Conservation (phyloP, 2,797 vertebrate species). For the Eidolon dupreanum region DNA sequence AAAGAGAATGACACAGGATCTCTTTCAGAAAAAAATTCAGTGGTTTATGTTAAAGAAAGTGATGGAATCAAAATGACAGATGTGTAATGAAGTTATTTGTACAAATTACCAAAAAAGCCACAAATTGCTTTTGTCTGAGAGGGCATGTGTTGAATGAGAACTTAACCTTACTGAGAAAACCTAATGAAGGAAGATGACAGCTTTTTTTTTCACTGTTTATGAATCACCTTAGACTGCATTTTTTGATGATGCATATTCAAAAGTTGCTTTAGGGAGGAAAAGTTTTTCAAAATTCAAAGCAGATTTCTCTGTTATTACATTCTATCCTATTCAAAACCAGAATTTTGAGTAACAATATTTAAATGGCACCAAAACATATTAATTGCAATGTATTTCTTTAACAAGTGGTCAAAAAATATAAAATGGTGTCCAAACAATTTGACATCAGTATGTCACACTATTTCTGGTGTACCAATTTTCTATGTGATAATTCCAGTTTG, state of each 20-base stretch:
- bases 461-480: not conserved
- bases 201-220: constrained; percentile 24
- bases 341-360: constrained; percentile 27
- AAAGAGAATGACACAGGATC: constrained; percentile 40
- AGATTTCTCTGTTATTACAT: not conserved
- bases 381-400: constrained; percentile 37
- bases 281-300: constrained; percentile 28
- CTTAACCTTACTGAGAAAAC: constrained; percentile 21
- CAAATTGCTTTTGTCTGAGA: constrained; percentile 43
- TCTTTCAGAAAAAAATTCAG: constrained; percentile 51
- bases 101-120: not conserved
- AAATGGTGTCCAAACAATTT: not conserved
- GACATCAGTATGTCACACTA: not conserved
- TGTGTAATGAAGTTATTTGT: constrained; percentile 66
- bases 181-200: not conserved
- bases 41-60: constrained; percentile 73
- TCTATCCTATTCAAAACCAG: not conserved
- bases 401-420: not conserved
- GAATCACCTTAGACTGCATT: not conserved
- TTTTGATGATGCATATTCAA: constrained; percentile 4
- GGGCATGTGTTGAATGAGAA: constrained; percentile 16
- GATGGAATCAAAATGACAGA: constrained; percentile 76
- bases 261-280: constrained; percentile 32
- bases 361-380: constrained; percentile 24
- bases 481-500: not conserved